Base-by-base conservation (phyloP, 2,113 vertebrate genomes). In the Cyanocitta stelleri region DNA sequence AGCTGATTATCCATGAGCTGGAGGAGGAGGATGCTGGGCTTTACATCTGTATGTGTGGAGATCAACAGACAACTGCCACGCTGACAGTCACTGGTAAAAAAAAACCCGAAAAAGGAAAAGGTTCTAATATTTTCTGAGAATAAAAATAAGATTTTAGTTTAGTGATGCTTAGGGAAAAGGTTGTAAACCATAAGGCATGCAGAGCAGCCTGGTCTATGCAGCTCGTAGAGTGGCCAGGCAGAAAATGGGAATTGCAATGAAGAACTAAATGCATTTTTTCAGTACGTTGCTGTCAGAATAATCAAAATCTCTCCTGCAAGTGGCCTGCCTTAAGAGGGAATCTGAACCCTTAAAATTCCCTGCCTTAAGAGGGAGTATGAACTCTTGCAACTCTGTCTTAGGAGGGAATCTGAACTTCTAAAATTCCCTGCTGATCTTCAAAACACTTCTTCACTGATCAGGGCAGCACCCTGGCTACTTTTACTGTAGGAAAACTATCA, bases 1-100 rank as follows among this genome's bases (percentile, higher is more conserved):
- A 98, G 93, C 95, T 99, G 85, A 44, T 96, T 32, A 97, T 99
- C 62, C 96, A 55, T 6, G 90, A 96, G 30, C 72, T 98, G 83
- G 96, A 97, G 29, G 20, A 96, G 78, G 95, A 98, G 74, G 98
- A 99, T n/a, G 48, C 97, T 80, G 98, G 97, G 71, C 89, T 90
- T 37, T 99, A 98, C 89, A 94, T 56, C 41, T 97, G 98, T 87
- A 97, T 97, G 18, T 98, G 98, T 33, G 98, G 98, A 67, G 97
- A 98, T 61, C 98, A 95, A 85, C 98, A 98, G 68, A 99, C 98
- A 75, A 95, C 96, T 0, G 98, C 98, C 43, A 97, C 93, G 1
- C 97, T 99, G 80, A 98, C 96, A 56, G 96, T 99, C 69, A 97
- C 98, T 20, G 98, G 99, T 99, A 98, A 98, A 77, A 61, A 44